Evolutionary conservation across 2,113 vertebrate genomes (phyloP), one percentile per base, ranked within the genome.

Genomic region (Tragelaphus imberbis): DNA sequence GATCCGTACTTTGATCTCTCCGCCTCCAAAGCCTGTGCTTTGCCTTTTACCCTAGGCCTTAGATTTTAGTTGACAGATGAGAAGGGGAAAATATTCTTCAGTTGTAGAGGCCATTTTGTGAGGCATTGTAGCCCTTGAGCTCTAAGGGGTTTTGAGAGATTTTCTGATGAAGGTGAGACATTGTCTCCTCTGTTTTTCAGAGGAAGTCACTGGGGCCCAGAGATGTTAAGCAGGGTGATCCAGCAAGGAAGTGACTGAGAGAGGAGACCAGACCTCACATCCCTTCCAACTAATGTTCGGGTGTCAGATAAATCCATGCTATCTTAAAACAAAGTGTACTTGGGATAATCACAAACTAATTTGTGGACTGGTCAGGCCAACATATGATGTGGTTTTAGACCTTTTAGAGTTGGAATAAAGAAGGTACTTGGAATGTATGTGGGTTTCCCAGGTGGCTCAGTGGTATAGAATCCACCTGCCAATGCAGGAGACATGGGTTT

Each of bases 21-120:
- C 30, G 27, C 93, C 49, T 82, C 59, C 53, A 63, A 93, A 94
- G 40, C 59, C 85, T 36, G 3, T 86, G 59, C 95, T 91, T 90
- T 40, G 9, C n/a, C 85, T 88, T 23, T 90, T 94, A 88, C n/a
- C 27, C 51, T 30, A 75, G 79, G 75, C 88, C 65, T 96, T 68
- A 40, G 92, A 81, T 96, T 97, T 95, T 87, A 89, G 63, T 88
- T 94, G 86, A 93, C 53, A 88, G 84, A 95, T 91, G 63, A 58
- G 80, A 97, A 81, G 56, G 23, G 28, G 30, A 71, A 88, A 84
- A 91, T 33, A 13, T 2, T n/a, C 5, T 97, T 97, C 51, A 21
- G 97, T 80, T 81, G 40, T 55, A 77, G 63, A 96, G n/a, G 30
- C 53, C 49, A 2, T 94, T 96, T 91, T 47, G 84, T 56, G 85